These are phyloP conservation scores for Odontamblyopus lacepedii DNA, from an alignment of 2,797 vertebrate genomes.

Conservation along the genomic window DNA sequence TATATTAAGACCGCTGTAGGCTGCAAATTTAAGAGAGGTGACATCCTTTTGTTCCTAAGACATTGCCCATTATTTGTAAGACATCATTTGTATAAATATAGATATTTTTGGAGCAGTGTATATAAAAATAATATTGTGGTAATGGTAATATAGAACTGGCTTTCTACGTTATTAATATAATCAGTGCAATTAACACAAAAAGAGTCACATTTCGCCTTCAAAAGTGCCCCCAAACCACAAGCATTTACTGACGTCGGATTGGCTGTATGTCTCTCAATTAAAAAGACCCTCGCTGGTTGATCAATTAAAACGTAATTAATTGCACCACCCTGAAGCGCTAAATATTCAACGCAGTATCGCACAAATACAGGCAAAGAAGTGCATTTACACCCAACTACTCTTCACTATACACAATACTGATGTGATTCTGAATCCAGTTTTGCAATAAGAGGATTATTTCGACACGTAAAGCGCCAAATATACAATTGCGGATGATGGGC, in stretches of 20 bases:
- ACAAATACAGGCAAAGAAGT: background rate
- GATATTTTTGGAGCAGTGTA: too few species aligned
- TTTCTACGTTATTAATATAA: too few species aligned
- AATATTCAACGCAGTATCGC: background rate
- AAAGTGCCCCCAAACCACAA: background rate
- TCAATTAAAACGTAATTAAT: background rate
- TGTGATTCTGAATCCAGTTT: background rate
- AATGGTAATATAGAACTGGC: too few species aligned
- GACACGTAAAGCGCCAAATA: background rate
- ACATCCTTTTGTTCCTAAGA: too few species aligned
- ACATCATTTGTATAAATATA: too few species aligned
- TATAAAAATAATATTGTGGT: too few species aligned
- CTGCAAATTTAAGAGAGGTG: too few species aligned
- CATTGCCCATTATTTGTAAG: too few species aligned
- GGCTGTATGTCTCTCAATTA: background rate
- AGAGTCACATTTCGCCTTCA: background rate
- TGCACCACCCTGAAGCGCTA: background rate
- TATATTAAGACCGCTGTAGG: too few species aligned
- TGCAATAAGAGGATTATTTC: background rate
- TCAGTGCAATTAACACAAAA: too few species aligned
- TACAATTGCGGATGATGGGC: background rate
- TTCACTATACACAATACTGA: background rate
- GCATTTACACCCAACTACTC: background rate
- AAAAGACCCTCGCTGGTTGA: background rate
- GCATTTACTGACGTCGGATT: background rate